Evolutionary conservation across 2,888 invertebrate genomes (phyloP).

Genomic region (Crossocerus cetratus): DNA sequence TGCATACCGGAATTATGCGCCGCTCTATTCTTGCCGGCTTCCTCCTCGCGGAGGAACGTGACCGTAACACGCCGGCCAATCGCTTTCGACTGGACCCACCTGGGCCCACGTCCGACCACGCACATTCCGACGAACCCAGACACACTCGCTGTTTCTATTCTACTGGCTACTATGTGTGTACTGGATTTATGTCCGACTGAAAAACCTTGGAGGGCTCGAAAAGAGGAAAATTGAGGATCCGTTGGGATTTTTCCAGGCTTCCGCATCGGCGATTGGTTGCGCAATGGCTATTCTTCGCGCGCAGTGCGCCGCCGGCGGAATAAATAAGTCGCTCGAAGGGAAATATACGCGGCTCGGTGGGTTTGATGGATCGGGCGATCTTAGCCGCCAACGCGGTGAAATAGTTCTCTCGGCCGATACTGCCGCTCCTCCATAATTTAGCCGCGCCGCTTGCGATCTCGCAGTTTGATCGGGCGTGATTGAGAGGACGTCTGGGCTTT

Average conservation of each 20-base stretch:
- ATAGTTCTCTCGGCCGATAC: not conserved
- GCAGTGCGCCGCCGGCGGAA: too few species aligned
- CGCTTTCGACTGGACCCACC: not conserved
- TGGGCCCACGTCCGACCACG: too few species aligned
- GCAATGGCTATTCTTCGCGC: too few species aligned
- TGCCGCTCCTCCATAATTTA: not conserved
- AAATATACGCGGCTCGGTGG: not conserved
- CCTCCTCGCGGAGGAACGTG: not conserved
- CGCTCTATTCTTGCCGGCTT: slow-evolving; percentile 39
- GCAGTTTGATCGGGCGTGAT: not conserved
- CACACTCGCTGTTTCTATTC: too few species aligned
- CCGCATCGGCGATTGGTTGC: too few species aligned
- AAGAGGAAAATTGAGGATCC: too few species aligned
- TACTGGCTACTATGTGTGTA: too few species aligned
- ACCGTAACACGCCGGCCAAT: not conserved
- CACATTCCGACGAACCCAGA: too few species aligned
- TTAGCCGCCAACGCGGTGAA: not conserved
- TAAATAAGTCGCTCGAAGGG: not conserved
- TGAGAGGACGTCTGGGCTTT: slow-evolving; percentile 3
- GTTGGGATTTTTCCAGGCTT: too few species aligned
- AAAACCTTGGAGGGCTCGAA: too few species aligned
- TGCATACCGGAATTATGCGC: slow-evolving; percentile 49
- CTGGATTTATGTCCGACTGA: too few species aligned
- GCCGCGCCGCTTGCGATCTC: not conserved
- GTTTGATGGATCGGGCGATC: not conserved